Conservation (phyloP, 2,888 invertebrate species). For the Halictus ligatus region DNA sequence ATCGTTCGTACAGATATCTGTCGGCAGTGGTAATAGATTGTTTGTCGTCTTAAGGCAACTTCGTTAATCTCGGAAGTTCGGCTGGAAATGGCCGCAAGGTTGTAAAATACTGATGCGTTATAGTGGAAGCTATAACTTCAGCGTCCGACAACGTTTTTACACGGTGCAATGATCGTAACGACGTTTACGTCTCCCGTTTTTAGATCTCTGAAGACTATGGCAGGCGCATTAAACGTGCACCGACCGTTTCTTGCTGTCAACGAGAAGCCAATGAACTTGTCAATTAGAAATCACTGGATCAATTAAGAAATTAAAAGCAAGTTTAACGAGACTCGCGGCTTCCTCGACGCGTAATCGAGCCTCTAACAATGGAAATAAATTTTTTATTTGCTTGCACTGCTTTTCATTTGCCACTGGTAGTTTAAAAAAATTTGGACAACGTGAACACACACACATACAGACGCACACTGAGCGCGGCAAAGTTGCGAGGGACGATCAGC, state of each 20-base stretch:
- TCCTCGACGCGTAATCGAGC: neutral
- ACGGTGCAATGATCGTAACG: conserved; percentile 14
- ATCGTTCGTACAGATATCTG: neutral
- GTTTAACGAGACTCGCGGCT: neutral
- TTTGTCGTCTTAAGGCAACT: neutral
- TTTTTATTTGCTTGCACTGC: too few species aligned
- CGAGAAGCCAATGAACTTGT: neutral
- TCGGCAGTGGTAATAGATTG: neutral
- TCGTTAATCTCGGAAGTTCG: neutral
- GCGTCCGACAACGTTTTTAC: conserved; percentile 26
- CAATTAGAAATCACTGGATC: neutral
- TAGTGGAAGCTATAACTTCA: conserved; percentile 32
- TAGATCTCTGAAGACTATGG: neutral
- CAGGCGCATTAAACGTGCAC: neutral
- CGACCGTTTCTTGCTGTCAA: neutral
- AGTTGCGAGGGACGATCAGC: conserved; percentile 11
- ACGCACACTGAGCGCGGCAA: neutral
- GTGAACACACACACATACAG: neutral
- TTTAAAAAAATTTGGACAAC: too few species aligned
- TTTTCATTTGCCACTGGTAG: too few species aligned
- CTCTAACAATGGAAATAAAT: neutral
- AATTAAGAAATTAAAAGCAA: neutral
- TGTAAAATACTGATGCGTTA: conserved; percentile 32
- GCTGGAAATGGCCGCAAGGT: neutral
- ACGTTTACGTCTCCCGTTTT: conserved; percentile 23